Base-by-base conservation (phyloP, 2,113 vertebrate genomes). In the Enhydra lutris region DNA sequence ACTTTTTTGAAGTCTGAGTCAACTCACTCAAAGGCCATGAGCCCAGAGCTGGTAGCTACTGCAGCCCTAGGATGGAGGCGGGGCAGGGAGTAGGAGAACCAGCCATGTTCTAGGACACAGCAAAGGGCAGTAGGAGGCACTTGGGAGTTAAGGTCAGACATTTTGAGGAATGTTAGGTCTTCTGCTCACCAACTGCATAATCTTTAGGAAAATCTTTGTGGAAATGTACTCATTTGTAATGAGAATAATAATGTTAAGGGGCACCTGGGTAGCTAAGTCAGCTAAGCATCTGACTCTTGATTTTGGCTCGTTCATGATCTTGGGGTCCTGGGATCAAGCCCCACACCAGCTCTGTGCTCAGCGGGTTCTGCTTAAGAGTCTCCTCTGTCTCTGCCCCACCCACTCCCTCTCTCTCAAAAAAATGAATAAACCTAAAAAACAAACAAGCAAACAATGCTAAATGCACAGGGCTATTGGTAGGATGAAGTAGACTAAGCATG, bases 11-110 rank as follows among this genome's bases (percentile, higher is more conserved):
- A 76, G 31, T 57, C 15, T 3, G 45, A 5, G 14, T 57, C 14
- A 29, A 42, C 26, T 47, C 74, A 9, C 26, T 47, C 26, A 18
- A 78, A 0, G 7, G 7, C 15, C 39, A 2, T 29, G 73, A 20
- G 65, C 29, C 21, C 3, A 13, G 39, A 84, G 81, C 4, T 4
- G 31, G 80, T 39, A 15, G 26, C 4, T 0, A 2, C 45, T 34
- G 26, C 13, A 12, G 45, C 0, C 31, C 47, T 52, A 10, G 0
- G 31, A 69, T 21, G n/a, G 36, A 17, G 5, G 34, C 0, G 1
- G 59, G 39, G 12, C 42, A 23, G 21, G 7, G 34, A 36, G 13
- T 23, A 34, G 4, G 74, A 79, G 21, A 12, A 6, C 31, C 26
- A 55, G 5, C 18, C 17, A 14, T 6, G 24, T 9, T 24, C 76